A percentile compares a stretch with the other conserved stretches of the same genome.
Conservation (phyloP, 2,888 invertebrate species). For the Macropis europaea region DNA sequence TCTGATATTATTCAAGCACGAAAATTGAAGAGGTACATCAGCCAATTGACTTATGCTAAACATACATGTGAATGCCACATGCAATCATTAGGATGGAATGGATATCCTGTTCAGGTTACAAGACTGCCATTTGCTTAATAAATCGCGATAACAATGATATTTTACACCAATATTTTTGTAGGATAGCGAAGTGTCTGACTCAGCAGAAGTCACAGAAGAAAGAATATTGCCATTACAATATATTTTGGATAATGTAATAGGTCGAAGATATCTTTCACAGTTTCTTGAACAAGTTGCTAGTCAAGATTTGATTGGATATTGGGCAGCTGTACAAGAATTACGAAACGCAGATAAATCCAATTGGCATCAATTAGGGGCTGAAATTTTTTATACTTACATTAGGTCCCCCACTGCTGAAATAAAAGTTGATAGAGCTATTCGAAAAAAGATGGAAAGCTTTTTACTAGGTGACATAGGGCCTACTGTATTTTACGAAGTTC, state of each 20-base stretch:
- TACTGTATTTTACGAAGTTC: constrained; percentile 93
- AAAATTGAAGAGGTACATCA: constrained; percentile 91
- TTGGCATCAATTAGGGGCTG: constrained; percentile 94
- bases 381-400: constrained; percentile 94
- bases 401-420: constrained; percentile 90
- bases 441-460: constrained; percentile 93
- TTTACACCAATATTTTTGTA: constrained; percentile 58
- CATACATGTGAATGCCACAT: constrained; percentile 90
- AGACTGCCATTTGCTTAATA: constrained; percentile 56
- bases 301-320: constrained; percentile 92
- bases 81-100: constrained; percentile 88
- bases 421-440: constrained; percentile 89
- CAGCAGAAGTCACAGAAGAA: constrained; percentile 66
- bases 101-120: constrained; percentile 79
- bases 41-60: constrained; percentile 90
- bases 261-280: constrained; percentile 89
- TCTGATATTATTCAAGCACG: constrained; percentile 89
- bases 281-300: constrained; percentile 92
- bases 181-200: constrained; percentile 71
- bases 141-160: constrained; percentile 34
- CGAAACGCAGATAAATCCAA: constrained; percentile 87
- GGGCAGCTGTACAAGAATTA: constrained; percentile 92
- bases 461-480: constrained; percentile 92
- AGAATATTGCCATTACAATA: constrained; percentile 85
- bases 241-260: constrained; percentile 89